Evolutionary conservation across 2,888 invertebrate genomes (phyloP).

Genomic region (Holacanthella duospinosa): DNA sequence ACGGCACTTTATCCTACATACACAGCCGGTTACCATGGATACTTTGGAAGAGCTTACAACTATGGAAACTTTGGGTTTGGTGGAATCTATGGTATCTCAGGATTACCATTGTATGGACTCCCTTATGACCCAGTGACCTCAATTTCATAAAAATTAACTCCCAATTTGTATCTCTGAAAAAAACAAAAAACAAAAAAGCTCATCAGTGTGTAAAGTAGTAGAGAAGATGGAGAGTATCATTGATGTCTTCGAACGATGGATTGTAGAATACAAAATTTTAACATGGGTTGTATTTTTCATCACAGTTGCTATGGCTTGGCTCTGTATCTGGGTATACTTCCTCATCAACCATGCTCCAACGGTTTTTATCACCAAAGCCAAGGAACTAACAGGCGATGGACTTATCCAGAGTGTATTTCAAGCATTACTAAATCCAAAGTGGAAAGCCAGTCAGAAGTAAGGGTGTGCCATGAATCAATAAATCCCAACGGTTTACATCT

Average conservation of each 20-base stretch:
- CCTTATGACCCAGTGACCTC: no score
- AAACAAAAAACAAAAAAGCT: no score
- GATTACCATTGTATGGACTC: background rate
- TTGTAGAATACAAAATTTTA: conserved; percentile 7
- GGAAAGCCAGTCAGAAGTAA: background rate
- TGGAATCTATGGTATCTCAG: background rate
- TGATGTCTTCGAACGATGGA: conserved; percentile 1
- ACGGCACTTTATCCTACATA: background rate
- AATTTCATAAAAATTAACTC: no score
- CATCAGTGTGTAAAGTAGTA: background rate
- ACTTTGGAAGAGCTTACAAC: conserved; percentile 1
- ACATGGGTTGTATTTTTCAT: background rate
- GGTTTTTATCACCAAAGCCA: background rate
- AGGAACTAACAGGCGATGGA: background rate
- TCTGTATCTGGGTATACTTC: conserved; percentile 6
- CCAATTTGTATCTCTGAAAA: no score
- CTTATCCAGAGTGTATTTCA: background rate
- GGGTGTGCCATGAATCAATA: no score
- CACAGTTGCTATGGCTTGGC: background rate
- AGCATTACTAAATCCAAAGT: background rate
- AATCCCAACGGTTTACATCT: no score
- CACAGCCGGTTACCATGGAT: background rate
- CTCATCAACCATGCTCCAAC: background rate
- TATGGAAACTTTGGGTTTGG: background rate
- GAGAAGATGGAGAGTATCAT: background rate